Conservation (phyloP, 2,888 invertebrate genomes). For the Mesochorus sp. region DNA sequence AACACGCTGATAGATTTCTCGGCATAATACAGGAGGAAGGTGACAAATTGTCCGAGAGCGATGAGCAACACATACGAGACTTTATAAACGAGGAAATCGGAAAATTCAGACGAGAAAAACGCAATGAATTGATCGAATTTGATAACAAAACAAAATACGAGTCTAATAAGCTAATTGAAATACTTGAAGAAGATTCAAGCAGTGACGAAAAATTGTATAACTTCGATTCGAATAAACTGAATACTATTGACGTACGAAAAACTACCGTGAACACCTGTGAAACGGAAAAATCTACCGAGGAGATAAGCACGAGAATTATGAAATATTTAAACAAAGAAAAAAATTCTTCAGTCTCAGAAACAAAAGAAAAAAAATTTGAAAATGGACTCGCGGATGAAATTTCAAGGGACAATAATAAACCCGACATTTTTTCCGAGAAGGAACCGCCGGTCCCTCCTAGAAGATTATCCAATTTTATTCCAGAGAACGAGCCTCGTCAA, state of each 20-base stretch:
- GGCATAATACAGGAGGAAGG: constrained; percentile 92
- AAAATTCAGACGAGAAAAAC: constrained; percentile 80
- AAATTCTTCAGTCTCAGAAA: constrained; percentile 36
- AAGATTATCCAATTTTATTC: constrained; percentile 66
- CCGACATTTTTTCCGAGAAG: neutral
- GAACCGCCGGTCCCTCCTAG: constrained; percentile 60
- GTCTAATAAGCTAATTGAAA: neutral
- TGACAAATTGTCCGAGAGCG: constrained; percentile 86
- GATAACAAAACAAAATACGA: constrained; percentile 16
- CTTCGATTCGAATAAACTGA: constrained; percentile 26
- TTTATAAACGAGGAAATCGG: constrained; percentile 84
- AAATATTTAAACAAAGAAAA: constrained; percentile 22
- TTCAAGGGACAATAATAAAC: neutral
- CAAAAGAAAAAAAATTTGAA: constrained; percentile 9
- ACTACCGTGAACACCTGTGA: constrained; percentile 18
- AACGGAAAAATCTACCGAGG: constrained; percentile 25
- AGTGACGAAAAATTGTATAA: neutral
- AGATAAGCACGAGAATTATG: constrained; percentile 36
- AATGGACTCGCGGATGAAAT: constrained; percentile 32
- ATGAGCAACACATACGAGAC: constrained; percentile 80
- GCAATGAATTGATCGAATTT: constrained; percentile 65
- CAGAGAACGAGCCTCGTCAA: constrained; percentile 64
- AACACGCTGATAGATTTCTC: constrained; percentile 86
- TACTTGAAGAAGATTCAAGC: neutral
- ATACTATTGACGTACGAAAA: constrained; percentile 20